These are phyloP conservation scores for Neomicropteryx cornuta DNA, from an alignment of 1,140 invertebrate species.

Conservation along the genomic window DNA sequence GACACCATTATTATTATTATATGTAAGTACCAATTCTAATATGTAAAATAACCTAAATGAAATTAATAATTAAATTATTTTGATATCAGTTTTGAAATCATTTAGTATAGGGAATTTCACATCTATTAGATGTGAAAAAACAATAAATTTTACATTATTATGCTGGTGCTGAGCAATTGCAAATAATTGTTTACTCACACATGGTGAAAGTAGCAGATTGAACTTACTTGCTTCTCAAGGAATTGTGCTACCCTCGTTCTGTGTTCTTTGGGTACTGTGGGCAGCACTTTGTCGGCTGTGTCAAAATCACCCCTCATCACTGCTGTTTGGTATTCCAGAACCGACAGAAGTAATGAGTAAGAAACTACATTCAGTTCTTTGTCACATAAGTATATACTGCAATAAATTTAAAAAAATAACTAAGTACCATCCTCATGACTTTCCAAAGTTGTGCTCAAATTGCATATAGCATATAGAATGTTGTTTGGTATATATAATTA, in stretches of 20 bases:
- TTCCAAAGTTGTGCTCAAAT: slow-evolving; percentile 1
- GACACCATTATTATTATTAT: too few relatives aligned
- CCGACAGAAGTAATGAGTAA: slow-evolving; percentile 75
- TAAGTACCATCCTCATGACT: background rate
- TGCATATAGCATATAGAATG: background rate
- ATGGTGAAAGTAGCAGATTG: too few relatives aligned
- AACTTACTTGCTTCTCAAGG: slow-evolving; percentile 93
- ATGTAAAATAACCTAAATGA: too few relatives aligned
- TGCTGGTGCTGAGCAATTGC: too few relatives aligned
- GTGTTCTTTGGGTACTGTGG: slow-evolving; percentile 91
- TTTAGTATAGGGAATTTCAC: too few relatives aligned
- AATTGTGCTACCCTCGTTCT: slow-evolving; percentile 96
- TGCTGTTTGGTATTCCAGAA: slow-evolving; percentile 97
- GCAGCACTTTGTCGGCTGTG: slow-evolving; percentile 89
- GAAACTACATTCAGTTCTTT: slow-evolving; percentile 96
- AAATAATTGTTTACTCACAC: too few relatives aligned
- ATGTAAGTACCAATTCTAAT: too few relatives aligned
- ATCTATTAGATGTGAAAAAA: too few relatives aligned
- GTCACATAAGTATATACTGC: slow-evolving; percentile 87
- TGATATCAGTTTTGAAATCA: too few relatives aligned
- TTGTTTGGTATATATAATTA: background rate
- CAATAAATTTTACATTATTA: too few relatives aligned
- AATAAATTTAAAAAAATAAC: slow-evolving; percentile 9
- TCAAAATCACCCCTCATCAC: slow-evolving; percentile 98
- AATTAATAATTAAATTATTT: background rate